Evolutionary conservation across 2,888 invertebrate genomes (phyloP).

Genomic region (Phlogophora meticulosa): DNA sequence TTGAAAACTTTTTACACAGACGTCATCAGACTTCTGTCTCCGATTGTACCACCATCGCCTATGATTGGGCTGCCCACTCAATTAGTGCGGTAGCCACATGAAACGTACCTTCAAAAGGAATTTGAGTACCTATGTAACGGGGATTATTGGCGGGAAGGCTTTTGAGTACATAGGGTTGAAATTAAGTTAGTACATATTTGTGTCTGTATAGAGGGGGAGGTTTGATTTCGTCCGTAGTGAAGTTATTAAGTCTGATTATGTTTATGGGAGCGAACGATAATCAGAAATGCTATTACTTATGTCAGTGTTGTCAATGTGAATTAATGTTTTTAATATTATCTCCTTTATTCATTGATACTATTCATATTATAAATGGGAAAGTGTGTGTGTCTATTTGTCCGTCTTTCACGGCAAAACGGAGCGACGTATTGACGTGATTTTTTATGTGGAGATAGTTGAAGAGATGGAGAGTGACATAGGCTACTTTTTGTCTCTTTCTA

Average conservation of each 20-base stretch:
- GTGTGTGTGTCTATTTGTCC: no score
- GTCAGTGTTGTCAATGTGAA: no score
- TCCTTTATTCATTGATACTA: no score
- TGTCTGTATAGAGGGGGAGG: not conserved
- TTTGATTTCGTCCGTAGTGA: not conserved
- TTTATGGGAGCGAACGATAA: no score
- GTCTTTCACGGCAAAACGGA: no score
- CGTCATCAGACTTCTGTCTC: not conserved
- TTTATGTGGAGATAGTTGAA: no score
- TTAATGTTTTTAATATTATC: no score
- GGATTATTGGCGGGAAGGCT: slow-evolving; percentile 13
- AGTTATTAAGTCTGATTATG: not conserved
- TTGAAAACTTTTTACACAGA: not conserved
- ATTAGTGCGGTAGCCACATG: slow-evolving; percentile 50
- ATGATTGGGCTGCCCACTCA: slow-evolving; percentile 47
- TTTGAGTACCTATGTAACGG: slow-evolving; percentile 12
- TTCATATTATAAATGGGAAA: no score
- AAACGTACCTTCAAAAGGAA: slow-evolving; percentile 34
- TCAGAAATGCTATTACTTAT: no score
- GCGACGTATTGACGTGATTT: no score
- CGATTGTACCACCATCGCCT: slow-evolving; percentile 20
- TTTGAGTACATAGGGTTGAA: slow-evolving; percentile 18
- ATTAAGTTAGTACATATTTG: slow-evolving; percentile 5
- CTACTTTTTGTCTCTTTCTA: no score
- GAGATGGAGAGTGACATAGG: no score